Evolutionary conservation across 2,113 vertebrate species (phyloP).

Genomic region (Coturnix japonica): DNA sequence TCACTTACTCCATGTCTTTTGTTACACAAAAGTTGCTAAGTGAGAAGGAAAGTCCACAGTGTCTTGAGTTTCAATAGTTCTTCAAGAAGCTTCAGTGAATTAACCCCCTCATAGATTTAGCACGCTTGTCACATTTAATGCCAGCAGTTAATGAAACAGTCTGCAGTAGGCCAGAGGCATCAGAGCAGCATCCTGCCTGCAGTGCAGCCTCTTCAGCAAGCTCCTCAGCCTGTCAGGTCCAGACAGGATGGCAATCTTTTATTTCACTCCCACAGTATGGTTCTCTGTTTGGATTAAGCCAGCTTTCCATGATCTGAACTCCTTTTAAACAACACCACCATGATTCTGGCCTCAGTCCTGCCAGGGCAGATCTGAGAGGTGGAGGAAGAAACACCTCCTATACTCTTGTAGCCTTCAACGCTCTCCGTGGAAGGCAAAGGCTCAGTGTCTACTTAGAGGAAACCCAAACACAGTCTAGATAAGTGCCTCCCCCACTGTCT

Average conservation of each 20-base stretch:
- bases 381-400: background rate
- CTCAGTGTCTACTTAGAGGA: background rate
- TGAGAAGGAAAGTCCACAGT: background rate
- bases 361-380: background rate
- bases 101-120: background rate
- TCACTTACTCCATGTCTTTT: background rate
- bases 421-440: background rate
- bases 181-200: background rate
- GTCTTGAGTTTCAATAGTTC: background rate
- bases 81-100: background rate
- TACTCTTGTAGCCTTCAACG: background rate
- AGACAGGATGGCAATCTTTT: background rate
- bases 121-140: background rate
- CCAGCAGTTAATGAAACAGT: background rate
- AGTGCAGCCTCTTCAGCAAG: background rate
- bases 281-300: background rate
- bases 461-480: background rate
- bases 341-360: background rate
- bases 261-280: accelerated
- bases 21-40: background rate
- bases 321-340: background rate
- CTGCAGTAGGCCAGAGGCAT: background rate
- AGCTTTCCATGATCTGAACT: background rate
- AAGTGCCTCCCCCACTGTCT: background rate
- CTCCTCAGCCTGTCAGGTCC: background rate